Conservation (phyloP, 2,797 vertebrate species). For the Tapera naevia region DNA sequence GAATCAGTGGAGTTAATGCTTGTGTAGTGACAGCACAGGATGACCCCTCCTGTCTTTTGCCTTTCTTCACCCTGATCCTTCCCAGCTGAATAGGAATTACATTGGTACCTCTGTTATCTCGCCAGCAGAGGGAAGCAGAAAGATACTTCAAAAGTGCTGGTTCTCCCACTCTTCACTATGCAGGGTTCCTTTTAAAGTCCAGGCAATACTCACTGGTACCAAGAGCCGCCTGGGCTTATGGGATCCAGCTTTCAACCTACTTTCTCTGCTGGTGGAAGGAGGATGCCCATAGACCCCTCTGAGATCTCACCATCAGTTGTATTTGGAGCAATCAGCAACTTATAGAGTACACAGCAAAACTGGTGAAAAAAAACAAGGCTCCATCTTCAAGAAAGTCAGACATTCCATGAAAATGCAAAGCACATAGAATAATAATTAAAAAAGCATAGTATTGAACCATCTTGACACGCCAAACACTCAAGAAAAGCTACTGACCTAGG, state of each 20-base stretch:
- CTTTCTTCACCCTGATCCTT: background rate
- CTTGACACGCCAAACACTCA: too few relatives aligned
- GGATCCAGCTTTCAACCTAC: background rate
- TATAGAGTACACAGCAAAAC: too few relatives aligned
- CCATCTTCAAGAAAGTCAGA: too few relatives aligned
- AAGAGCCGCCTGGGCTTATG: slow-evolving; percentile 2
- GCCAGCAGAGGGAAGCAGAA: slow-evolving; percentile 64
- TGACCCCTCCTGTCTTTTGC: background rate
- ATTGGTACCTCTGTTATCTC: background rate
- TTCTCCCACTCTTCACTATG: background rate
- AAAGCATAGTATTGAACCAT: too few relatives aligned
- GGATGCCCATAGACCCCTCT: background rate
- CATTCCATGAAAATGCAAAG: too few relatives aligned
- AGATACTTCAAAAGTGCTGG: background rate
- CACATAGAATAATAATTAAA: too few relatives aligned
- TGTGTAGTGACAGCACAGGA: too few relatives aligned
- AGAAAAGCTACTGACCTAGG: too few relatives aligned
- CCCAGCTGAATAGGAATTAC: fast-evolving
- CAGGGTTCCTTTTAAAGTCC: background rate
- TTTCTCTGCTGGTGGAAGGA: background rate
- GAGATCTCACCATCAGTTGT: background rate
- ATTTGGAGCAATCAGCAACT: too few relatives aligned
- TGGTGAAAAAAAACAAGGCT: too few relatives aligned
- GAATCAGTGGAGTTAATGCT: too few relatives aligned
- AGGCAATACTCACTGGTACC: background rate